phyloP scores from a whole-genome alignment of 2,888 invertebrate genomes.

The Nephrotoma appendiculata region DNA sequence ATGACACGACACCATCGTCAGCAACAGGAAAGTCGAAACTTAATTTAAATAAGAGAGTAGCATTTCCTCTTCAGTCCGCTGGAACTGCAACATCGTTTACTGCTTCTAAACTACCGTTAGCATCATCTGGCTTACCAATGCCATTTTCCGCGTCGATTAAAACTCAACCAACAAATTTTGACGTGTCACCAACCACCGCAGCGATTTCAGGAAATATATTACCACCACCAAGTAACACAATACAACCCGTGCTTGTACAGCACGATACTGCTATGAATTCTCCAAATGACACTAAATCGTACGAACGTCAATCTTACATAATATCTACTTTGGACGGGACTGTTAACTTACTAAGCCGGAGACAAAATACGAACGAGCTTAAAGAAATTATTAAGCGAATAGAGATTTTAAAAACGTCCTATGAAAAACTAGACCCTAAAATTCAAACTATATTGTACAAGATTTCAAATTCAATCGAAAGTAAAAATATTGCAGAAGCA shows the following conservation, averaged over 20 bases:
- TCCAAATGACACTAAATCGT: neutral
- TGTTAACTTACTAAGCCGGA: neutral
- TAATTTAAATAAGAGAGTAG: constrained; percentile 27
- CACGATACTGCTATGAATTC: neutral
- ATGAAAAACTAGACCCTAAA: neutral
- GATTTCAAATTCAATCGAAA: constrained; percentile 10
- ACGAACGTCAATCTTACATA: neutral
- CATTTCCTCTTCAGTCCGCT: constrained; percentile 22
- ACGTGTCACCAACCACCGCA: neutral
- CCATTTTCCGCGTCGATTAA: neutral
- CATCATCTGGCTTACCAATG: neutral
- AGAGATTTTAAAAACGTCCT: neutral
- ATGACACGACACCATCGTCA: constrained; percentile 15
- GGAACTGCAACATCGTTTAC: constrained; percentile 1
- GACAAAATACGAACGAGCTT: neutral
- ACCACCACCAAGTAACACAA: neutral
- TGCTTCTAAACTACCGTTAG: neutral
- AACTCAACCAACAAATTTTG: neutral
- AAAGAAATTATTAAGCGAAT: neutral
- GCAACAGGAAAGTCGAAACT: constrained; percentile 22
- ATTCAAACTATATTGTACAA: neutral
- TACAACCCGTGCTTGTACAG: neutral
- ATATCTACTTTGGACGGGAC: neutral
- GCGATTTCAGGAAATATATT: neutral
- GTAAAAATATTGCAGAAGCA: constrained; percentile 18